A percentile compares a stretch with the other conserved stretches of the same genome.
phyloP scores from a whole-genome alignment of 1,140 invertebrate species.

The Cataglyphis hispanica region DNA sequence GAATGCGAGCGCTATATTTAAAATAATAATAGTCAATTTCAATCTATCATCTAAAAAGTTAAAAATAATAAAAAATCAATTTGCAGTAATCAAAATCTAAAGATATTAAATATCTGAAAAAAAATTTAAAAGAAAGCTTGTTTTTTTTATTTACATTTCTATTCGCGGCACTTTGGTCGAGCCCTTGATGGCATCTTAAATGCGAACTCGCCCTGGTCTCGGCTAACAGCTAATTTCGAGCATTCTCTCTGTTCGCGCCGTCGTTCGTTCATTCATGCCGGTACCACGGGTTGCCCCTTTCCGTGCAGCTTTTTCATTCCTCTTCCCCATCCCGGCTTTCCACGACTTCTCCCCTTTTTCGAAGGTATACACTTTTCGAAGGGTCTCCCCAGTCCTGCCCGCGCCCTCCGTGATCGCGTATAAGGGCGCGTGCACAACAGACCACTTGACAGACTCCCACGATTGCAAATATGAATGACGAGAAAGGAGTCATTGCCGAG shows the following conservation, averaged over 20 bases:
- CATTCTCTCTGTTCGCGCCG: slow-evolving; percentile 70
- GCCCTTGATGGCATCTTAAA: slow-evolving; percentile 77
- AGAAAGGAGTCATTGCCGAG: slow-evolving; percentile 30
- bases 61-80: too few species aligned
- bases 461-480: neutral
- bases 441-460: slow-evolving; percentile 37
- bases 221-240: slow-evolving; percentile 79
- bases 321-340: slow-evolving; percentile 23
- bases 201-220: slow-evolving; percentile 71
- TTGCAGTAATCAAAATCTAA: too few species aligned
- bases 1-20: too few species aligned
- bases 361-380: slow-evolving; percentile 6
- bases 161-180: slow-evolving; percentile 44
- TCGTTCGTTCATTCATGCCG: slow-evolving; percentile 81
- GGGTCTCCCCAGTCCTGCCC: slow-evolving; percentile 45
- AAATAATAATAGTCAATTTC: too few species aligned
- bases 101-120: too few species aligned
- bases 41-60: too few species aligned
- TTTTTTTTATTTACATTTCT: too few species aligned
- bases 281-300: slow-evolving; percentile 77
- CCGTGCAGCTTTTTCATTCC: slow-evolving; percentile 75
- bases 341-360: slow-evolving; percentile 63
- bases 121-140: too few species aligned
- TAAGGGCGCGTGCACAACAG: slow-evolving; percentile 35
- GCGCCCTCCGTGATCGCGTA: slow-evolving; percentile 39